A percentile compares a stretch with the other conserved stretches of the same genome.
Conservation (phyloP, 2,888 invertebrate genomes). For the Temnothorax ravouxi region DNA sequence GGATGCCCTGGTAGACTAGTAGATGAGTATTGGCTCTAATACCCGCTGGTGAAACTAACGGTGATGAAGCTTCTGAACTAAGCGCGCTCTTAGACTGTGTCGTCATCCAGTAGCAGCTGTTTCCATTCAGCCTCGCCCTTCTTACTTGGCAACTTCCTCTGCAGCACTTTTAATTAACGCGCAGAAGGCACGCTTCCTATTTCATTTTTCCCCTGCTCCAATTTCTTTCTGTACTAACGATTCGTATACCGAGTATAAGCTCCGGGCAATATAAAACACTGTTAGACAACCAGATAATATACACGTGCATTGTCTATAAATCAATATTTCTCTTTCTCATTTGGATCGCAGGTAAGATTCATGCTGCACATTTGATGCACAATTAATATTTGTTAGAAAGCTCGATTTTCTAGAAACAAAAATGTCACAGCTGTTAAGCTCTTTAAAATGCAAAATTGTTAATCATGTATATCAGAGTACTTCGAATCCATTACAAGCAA, state of each 20-base stretch:
- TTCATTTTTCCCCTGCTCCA: slow-evolving; percentile 8
- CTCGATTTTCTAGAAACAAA: not conserved
- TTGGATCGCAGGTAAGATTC: not conserved
- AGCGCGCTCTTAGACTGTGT: slow-evolving; percentile 77
- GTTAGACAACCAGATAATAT: not conserved
- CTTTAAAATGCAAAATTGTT: not conserved
- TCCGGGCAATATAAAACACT: not conserved
- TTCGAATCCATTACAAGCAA: not conserved
- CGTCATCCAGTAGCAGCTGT: slow-evolving; percentile 84
- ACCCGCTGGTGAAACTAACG: slow-evolving; percentile 81
- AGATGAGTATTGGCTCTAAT: slow-evolving; percentile 77
- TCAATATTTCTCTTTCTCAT: not conserved
- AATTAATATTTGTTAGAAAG: slow-evolving; percentile 1
- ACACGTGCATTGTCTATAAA: slow-evolving; percentile 1
- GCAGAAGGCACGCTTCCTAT: slow-evolving; percentile 56
- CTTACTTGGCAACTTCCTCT: slow-evolving; percentile 83
- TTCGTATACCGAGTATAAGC: not conserved
- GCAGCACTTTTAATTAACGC: slow-evolving; percentile 75
- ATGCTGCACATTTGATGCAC: not conserved
- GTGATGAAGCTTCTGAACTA: slow-evolving; percentile 44
- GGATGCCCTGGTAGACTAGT: slow-evolving; percentile 28
- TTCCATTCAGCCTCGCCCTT: slow-evolving; percentile 84
- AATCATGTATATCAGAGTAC: not conserved
- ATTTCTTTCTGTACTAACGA: slow-evolving; percentile 12
- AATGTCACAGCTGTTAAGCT: not conserved